Evolutionary conservation across 2,888 invertebrate genomes (phyloP).

Genomic region (Hetaerina titia): DNA sequence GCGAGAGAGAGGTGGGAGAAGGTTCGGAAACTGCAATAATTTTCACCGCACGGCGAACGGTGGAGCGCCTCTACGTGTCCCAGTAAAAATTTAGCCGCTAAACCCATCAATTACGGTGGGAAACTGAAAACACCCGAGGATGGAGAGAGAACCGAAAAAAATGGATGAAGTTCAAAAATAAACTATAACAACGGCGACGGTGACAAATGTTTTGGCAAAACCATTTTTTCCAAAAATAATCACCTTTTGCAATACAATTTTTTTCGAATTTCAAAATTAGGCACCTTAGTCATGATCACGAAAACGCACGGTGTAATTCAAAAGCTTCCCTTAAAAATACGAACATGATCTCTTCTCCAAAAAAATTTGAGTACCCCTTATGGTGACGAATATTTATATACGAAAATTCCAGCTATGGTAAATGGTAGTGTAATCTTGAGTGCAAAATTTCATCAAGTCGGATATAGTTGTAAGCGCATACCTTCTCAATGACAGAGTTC

Average conservation of each 20-base stretch:
- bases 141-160: not conserved
- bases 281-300: not conserved
- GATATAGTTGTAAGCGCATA: not conserved
- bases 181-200: not conserved
- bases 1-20: not conserved
- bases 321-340: not conserved
- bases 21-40: not conserved
- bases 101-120: constrained; percentile 25
- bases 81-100: not conserved
- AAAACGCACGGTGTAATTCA: not conserved
- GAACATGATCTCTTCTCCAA: not conserved
- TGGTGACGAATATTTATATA: not conserved
- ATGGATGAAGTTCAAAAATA: not conserved
- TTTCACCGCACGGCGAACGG: not conserved
- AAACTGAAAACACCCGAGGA: not conserved
- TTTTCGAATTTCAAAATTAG: not conserved
- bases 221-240: not conserved
- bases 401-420: not conserved
- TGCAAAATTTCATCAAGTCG: too few relatives aligned
- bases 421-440: too few relatives aligned
- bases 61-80: not conserved
- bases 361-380: not conserved
- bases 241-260: not conserved
- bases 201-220: constrained; percentile 2
- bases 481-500: not conserved